Conservation (phyloP, 2,797 vertebrate genomes). For the Meriones psammophilus region DNA sequence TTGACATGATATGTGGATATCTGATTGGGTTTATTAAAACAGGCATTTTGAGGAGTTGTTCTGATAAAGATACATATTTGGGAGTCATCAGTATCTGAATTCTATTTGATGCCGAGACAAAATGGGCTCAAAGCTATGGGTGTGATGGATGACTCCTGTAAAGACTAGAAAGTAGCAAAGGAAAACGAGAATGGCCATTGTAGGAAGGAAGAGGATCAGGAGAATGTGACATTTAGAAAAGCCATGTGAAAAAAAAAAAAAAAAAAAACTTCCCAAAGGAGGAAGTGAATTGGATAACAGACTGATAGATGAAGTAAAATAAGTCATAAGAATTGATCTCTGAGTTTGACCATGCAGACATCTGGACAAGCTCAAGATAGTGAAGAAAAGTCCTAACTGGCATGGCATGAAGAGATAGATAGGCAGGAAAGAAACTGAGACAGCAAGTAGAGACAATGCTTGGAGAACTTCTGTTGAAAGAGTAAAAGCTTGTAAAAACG, state of each 20-base stretch:
- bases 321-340: background rate
- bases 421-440: background rate
- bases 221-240: background rate
- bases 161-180: slow-evolving; percentile 39
- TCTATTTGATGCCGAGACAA: slow-evolving; percentile 1
- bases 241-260: background rate
- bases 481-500: background rate
- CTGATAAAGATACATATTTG: background rate
- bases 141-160: background rate
- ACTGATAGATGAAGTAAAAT: background rate
- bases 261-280: background rate
- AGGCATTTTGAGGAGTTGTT: background rate
- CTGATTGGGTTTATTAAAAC: background rate
- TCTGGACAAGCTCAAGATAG: background rate
- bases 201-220: background rate
- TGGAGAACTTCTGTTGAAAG: slow-evolving; percentile 43
- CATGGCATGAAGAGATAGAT: background rate
- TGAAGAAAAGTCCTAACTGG: background rate
- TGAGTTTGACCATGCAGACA: background rate
- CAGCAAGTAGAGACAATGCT: background rate
- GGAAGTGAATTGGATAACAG: background rate
- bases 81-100: background rate
- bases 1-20: background rate
- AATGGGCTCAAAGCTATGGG: background rate
- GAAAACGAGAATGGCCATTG: background rate